These are phyloP conservation scores for Pipa parva DNA, from an alignment of 2,113 vertebrate genomes.

Conservation along the genomic window DNA sequence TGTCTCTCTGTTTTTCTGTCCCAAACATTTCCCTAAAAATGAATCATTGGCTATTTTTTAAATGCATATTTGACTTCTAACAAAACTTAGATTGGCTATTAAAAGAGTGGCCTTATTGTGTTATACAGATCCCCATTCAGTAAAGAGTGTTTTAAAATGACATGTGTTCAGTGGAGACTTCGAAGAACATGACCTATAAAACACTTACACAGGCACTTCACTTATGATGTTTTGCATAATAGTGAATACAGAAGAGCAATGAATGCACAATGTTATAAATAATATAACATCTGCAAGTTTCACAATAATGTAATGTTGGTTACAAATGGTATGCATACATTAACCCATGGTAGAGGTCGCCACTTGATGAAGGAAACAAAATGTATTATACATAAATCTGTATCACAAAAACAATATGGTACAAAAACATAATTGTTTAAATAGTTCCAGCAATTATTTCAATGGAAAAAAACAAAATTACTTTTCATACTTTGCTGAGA, in stretches of 20 bases:
- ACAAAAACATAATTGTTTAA: slow-evolving; percentile 42
- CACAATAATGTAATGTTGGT: slow-evolving; percentile 50
- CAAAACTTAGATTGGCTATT: not conserved
- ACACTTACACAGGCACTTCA: slow-evolving; percentile 41
- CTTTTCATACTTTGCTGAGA: not conserved
- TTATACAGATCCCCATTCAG: slow-evolving; percentile 36
- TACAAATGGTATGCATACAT: slow-evolving; percentile 54
- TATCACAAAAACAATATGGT: slow-evolving; percentile 10
- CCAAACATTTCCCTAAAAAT: slow-evolving; percentile 15
- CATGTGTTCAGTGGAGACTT: slow-evolving; percentile 25
- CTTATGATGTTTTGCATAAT: slow-evolving; percentile 53
- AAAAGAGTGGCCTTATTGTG: slow-evolving; percentile 12
- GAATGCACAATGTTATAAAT: slow-evolving; percentile 53
- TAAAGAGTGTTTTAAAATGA: slow-evolving; percentile 31
- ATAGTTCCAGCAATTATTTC: slow-evolving; percentile 32
- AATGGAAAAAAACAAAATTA: slow-evolving; percentile 17
- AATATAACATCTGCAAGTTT: slow-evolving; percentile 59
- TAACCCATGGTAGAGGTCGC: slow-evolving; percentile 50
- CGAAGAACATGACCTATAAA: slow-evolving; percentile 41
- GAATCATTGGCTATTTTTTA: slow-evolving; percentile 10
- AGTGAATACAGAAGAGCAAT: slow-evolving; percentile 50
- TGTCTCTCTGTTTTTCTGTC: slow-evolving; percentile 36
- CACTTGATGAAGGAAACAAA: slow-evolving; percentile 53
- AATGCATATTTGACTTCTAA: slow-evolving; percentile 2
- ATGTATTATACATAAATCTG: slow-evolving; percentile 40